Evolutionary conservation across 2,797 vertebrate species (phyloP).

Genomic region (Hydrolagus colliei): DNA sequence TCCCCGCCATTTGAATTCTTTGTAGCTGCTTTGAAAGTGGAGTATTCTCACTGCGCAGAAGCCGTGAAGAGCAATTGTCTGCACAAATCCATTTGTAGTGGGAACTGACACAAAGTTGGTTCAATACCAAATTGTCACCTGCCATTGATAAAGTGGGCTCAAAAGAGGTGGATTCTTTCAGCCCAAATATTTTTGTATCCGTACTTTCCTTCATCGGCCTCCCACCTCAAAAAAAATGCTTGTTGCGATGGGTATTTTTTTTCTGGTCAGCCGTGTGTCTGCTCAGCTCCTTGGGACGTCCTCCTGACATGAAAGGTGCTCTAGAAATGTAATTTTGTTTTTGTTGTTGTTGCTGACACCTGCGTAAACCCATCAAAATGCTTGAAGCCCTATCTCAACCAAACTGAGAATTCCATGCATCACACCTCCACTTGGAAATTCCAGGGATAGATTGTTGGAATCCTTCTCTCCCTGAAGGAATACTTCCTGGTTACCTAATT

Average conservation of each 20-base stretch:
- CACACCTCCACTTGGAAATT: too few relatives aligned
- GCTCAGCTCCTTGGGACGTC: too few relatives aligned
- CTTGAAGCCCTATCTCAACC: too few relatives aligned
- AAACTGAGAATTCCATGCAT: too few relatives aligned
- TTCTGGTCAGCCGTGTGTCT: too few relatives aligned
- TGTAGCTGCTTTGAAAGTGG: background rate
- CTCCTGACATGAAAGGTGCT: too few relatives aligned
- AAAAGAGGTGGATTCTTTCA: conserved; percentile 11
- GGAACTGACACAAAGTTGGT: background rate
- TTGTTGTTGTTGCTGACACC: too few relatives aligned
- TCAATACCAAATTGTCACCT: background rate
- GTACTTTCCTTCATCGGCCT: background rate
- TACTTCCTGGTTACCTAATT: too few relatives aligned
- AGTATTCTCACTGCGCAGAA: background rate
- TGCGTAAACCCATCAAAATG: too few relatives aligned
- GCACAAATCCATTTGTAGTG: background rate
- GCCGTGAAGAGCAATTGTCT: background rate
- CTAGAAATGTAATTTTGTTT: too few relatives aligned
- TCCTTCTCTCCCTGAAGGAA: too few relatives aligned
- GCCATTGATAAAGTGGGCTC: background rate
- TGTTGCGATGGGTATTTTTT: background rate
- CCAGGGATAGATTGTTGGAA: too few relatives aligned
- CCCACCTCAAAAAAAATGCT: background rate
- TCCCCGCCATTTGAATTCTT: background rate
- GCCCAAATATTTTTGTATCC: background rate